Evolutionary conservation across 2,113 vertebrate genomes (phyloP).

Genomic region (Plecotus auritus): DNA sequence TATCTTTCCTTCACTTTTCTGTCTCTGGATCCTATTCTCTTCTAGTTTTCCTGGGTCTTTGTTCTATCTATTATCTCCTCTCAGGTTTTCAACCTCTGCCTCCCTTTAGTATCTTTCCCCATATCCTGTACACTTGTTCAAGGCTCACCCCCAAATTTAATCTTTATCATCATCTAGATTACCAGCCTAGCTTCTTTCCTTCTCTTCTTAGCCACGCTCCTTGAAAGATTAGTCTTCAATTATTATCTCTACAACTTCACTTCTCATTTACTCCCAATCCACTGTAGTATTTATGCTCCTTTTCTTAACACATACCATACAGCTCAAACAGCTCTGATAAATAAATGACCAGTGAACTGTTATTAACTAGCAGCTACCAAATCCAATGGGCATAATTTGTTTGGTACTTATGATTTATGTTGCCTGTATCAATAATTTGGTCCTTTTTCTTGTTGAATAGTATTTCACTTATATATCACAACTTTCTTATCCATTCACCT

Average conservation of each 20-base stretch:
- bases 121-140: not conserved
- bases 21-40: not conserved
- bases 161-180: not conserved
- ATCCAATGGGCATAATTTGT: not conserved
- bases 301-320: not conserved
- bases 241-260: not conserved
- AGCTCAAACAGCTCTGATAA: not conserved
- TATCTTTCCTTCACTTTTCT: slow-evolving; percentile 32
- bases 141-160: not conserved
- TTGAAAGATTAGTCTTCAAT: not conserved
- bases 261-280: not conserved
- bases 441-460: not conserved
- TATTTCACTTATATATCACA: not conserved
- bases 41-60: not conserved
- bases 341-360: not conserved
- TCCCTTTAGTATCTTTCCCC: not conserved
- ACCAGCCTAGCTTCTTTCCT: not conserved
- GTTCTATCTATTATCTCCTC: not conserved
- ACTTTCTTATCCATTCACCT: not conserved
- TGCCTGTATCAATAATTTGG: not conserved
- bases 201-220: not conserved
- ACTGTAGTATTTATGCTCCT: not conserved
- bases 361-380: not conserved
- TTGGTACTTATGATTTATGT: not conserved
- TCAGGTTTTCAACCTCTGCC: not conserved